Evolutionary conservation across 2,888 invertebrate species (phyloP), one percentile per base, ranked within the genome.

Genomic region (Orthonychiurus folsomi): DNA sequence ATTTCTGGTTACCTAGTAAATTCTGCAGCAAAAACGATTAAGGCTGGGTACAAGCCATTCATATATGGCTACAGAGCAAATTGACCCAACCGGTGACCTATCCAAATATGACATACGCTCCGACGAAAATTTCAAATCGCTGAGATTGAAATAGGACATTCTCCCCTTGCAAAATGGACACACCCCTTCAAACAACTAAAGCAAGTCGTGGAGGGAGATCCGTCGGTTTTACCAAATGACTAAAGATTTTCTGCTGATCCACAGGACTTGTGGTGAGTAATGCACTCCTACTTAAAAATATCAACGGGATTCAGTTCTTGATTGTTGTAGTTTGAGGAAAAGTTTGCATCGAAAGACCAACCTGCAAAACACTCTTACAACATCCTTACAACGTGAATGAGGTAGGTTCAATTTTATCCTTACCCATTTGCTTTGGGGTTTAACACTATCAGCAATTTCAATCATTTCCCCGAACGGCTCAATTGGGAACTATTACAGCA

Each of bases 41-140:
- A 96, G 80, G 96, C 95, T 27, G 97, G 96, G 2, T 97, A 96
- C 78, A 96, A 96, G 80, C 96, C 96, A n/a, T n/a, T n/a, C n/a
- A 0, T 97, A 97, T 76, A 97, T 97, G 96, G 96, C 96, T 59
- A 97, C 97, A 3, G 97, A 99, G 79, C 83, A 97, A 75, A 97
- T 99, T 76, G 94, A 97, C 78, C 96, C 96, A 0, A 83, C 87
- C 61, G 90, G 88, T 21, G 84, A 85, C 74, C 87, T 88, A 21
- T 86, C 88, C 82, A 90, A 79, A 71, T 99, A 97, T 76, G 96
- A 95, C 76, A 94, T 95, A 70, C 84, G 93, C 67, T 96, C 96
- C 28, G 97, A 99, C 79, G 93, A 99, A 0, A 99, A 97, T 97
- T 94, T 94, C 59, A 97, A 97, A 75, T 94, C 96, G 88, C 95